phyloP scores from a whole-genome alignment of 2,113 vertebrate genomes.

The Helogale parvula region DNA sequence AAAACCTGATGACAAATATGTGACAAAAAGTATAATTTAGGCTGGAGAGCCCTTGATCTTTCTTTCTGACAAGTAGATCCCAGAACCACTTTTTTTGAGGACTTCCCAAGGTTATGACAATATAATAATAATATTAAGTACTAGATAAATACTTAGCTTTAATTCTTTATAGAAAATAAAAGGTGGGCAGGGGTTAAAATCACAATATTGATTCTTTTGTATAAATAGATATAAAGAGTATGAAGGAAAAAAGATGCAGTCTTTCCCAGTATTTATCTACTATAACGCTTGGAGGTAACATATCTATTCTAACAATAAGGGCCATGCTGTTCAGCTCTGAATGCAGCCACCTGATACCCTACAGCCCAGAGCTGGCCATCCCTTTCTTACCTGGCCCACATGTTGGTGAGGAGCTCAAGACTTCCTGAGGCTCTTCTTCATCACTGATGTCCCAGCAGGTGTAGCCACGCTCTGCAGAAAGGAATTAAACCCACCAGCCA shows the following conservation, averaged over 20 bases:
- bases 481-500: background rate
- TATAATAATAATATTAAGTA: background rate
- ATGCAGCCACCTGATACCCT: background rate
- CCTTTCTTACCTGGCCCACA: background rate
- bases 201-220: background rate
- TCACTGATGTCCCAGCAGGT: rapidly evolving
- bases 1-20: background rate
- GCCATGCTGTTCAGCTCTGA: background rate
- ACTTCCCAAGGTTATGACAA: background rate
- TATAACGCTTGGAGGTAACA: background rate
- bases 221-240: background rate
- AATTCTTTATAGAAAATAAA: background rate
- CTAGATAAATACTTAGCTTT: background rate
- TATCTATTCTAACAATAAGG: background rate
- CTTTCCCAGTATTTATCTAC: background rate
- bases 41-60: background rate
- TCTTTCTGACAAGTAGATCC: background rate
- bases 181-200: background rate
- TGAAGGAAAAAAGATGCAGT: background rate
- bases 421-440: background rate
- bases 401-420: background rate
- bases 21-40: background rate
- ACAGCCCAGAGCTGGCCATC: background rate
- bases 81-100: background rate
- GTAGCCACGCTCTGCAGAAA: background rate